Evolutionary conservation across 2,888 invertebrate species (phyloP).

Genomic region (Eupithecia abbreviata): DNA sequence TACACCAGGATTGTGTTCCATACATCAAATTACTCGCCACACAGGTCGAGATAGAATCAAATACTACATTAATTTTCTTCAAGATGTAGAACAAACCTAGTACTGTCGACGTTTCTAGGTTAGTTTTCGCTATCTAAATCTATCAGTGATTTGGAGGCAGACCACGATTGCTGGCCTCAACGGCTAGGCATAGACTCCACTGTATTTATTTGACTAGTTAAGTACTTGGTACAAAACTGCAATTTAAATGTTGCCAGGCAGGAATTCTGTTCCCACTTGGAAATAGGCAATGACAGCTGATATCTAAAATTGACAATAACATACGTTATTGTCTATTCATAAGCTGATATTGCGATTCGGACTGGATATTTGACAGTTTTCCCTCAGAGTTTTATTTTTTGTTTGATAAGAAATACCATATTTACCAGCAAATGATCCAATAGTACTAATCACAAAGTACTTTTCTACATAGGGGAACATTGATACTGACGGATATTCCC

Average conservation of each 20-base stretch:
- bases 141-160: constrained; percentile 27
- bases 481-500: too few relatives aligned
- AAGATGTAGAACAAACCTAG: constrained; percentile 20
- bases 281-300: not conserved
- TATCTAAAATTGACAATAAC: too few relatives aligned
- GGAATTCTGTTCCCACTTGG: not conserved
- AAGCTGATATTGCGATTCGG: not conserved
- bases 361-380: not conserved
- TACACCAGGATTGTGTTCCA: not conserved
- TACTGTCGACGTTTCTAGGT: constrained; percentile 28
- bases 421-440: not conserved
- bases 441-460: too few relatives aligned
- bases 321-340: too few relatives aligned
- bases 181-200: not conserved
- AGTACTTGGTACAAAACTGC: not conserved
- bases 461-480: too few relatives aligned
- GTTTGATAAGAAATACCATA: too few relatives aligned
- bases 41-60: constrained; percentile 14
- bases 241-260: not conserved
- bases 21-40: not conserved
- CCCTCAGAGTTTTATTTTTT: too few relatives aligned
- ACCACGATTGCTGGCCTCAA: constrained; percentile 25
- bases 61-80: constrained; percentile 21
- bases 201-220: not conserved
- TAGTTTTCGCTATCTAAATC: constrained; percentile 25